Evolutionary conservation across 2,888 invertebrate species (phyloP), one percentile per base, ranked within the genome.

Genomic region (Ormyrus rosae): DNA sequence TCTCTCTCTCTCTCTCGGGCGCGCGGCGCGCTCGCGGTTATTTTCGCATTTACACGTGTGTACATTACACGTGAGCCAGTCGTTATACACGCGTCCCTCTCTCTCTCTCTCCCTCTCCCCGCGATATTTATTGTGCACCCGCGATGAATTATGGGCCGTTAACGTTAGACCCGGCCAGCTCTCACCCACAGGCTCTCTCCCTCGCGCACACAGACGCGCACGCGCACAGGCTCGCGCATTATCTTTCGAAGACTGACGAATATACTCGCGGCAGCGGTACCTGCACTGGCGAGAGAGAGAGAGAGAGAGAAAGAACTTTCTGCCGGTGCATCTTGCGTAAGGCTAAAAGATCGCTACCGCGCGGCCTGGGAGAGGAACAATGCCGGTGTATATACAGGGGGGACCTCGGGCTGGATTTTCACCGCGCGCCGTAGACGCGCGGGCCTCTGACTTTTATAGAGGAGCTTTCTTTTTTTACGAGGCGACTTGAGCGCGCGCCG

Each of bases 121-220:
- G 78, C 85, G 83, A 87, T 88, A 87, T 87, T 88, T 87, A 86
- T 86, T 86, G 86, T 85, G 85, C 81, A 84, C 84, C 85, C 82
- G 84, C 84, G 84, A 88, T 88, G 87, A 88, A 87, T 88, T 87
- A 88, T 87, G 86, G 86, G 85, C 86, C 85, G 86, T 87, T 86
- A 87, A 87, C 85, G 85, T 85, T 84, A 65, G 73, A 56, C 55
- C 46, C 56, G 46, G 19, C 64, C 48, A 50, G 7, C 4, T 19
- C 60, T 6, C 19, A 19, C 65, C 5, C 48, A n/a, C 50, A 13
- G 6, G n/a, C 64, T 6, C 50, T 50, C 50, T 60, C 19, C 6
- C 19, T 34, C 19, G 2, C 6, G 34, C 34, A 2, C 34, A 45
- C 60, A 6, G 1, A 61, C 6, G 5, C 10, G 2, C 34, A 61